phyloP scores from a whole-genome alignment of 2,797 vertebrate genomes.

The Meda fulgida region DNA sequence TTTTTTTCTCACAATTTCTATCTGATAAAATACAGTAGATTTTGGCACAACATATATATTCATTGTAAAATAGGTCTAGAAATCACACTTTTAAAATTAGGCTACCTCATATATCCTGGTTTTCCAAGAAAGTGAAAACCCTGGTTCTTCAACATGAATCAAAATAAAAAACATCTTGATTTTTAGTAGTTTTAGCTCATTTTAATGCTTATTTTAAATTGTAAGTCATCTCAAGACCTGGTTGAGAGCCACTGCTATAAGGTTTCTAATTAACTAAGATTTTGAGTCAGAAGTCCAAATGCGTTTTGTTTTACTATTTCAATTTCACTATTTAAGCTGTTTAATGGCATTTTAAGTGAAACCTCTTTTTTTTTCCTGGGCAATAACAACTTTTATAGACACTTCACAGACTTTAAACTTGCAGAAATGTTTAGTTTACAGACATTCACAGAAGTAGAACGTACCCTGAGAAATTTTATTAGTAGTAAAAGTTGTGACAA shows the following conservation, averaged over 20 bases:
- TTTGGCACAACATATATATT: neutral
- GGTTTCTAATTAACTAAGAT: neutral
- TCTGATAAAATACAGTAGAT: neutral
- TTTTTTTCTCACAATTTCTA: neutral
- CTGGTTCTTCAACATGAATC: neutral
- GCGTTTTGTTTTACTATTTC: neutral
- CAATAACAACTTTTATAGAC: neutral
- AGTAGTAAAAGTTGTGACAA: neutral
- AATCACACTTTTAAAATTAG: neutral
- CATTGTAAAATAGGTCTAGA: neutral
- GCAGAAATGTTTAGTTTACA: no score
- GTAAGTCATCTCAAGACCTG: neutral
- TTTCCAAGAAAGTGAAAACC: neutral
- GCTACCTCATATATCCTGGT: neutral
- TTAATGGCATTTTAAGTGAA: neutral
- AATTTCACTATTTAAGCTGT: neutral
- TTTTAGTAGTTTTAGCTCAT: no score
- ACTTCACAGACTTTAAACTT: neutral
- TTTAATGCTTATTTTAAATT: neutral
- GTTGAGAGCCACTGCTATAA: neutral
- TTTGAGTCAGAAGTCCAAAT: neutral
- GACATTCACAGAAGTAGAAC: neutral
- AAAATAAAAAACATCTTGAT: no score
- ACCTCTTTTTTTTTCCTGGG: neutral
- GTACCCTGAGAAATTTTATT: neutral